Conservation (phyloP, 2,797 vertebrate genomes). For the Cossypha heuglini region DNA sequence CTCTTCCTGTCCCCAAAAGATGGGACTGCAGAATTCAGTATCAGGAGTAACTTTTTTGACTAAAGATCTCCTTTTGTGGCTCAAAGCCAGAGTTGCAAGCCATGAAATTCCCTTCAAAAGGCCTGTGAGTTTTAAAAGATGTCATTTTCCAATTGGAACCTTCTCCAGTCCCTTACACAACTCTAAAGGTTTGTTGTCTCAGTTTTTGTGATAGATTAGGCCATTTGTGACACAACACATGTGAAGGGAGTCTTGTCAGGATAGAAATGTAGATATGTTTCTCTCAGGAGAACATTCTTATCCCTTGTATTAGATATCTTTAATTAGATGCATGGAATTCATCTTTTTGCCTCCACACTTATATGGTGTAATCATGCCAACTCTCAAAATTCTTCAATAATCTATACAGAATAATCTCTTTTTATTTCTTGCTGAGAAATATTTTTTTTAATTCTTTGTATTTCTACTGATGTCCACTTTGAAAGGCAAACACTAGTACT, state of each 20-base stretch:
- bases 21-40: not conserved
- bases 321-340: not conserved
- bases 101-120: not conserved
- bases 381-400: not conserved
- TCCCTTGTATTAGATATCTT: not conserved
- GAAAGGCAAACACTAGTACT: not conserved
- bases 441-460: not conserved
- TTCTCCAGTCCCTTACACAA: not conserved
- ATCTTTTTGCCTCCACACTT: not conserved
- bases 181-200: not conserved
- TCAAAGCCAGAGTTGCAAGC: not conserved
- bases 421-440: not conserved
- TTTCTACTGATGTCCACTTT: not conserved
- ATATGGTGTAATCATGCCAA: not conserved
- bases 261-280: not conserved
- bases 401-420: not conserved
- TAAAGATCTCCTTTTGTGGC: not conserved
- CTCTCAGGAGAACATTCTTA: not conserved
- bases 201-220: not conserved
- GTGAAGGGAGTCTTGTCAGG: not conserved
- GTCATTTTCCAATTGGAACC: not conserved
- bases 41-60: not conserved
- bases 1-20: not conserved
- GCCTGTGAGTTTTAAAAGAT: not conserved
- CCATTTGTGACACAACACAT: not conserved